Evolutionary conservation across 2,888 invertebrate species (phyloP), one percentile per base, ranked within the genome.

Genomic region (Chromoteleia sp.): DNA sequence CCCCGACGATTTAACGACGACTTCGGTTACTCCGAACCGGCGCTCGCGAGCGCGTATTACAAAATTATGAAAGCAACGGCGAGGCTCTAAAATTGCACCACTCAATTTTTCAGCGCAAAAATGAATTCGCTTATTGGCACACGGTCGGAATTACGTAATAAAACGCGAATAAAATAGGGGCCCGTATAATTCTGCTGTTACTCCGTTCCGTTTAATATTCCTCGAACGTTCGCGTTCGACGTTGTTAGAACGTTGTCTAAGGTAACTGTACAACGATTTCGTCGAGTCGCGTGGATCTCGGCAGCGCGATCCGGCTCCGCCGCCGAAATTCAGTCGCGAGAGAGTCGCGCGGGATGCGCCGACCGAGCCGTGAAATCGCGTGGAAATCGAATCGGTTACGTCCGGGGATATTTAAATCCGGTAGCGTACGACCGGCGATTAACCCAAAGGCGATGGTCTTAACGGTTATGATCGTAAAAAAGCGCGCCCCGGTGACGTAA

Each of bases 241-340:
- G 25, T 43, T 41, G 30, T 67, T 54, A 65, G 65, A n/a, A 39
- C 65, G 52, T 41, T 43, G 67, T 54, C 54, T 30, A 29, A 52
- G 39, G 8, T 67, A 67, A 67, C 67, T 67, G 67, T 67, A 67
- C 3, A 25, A 67, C 15, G 4, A 52, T n/a, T 48, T 48, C 12
- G 3, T 7, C 30, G 4, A 41, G 39, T 41, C 39, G 14, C 39
- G 14, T 14, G 30, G 33, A 25, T 4, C 6, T 25, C 6, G n/a
- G n/a, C n/a, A n/a, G n/a, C n/a, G n/a, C n/a, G n/a, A 25, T 25
- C 6, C 6, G 6, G 25, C 3, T 25, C 6, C 3, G 6, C 19
- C 17, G 33, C 33, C 17, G 21, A 17, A 21, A 21, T 54, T 33
- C 8, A 54, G 6, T 6, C 14, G 15, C n/a, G 36, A 36, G 10